Conservation (phyloP, 2,888 invertebrate species). For the Parthenolecanium corni region DNA sequence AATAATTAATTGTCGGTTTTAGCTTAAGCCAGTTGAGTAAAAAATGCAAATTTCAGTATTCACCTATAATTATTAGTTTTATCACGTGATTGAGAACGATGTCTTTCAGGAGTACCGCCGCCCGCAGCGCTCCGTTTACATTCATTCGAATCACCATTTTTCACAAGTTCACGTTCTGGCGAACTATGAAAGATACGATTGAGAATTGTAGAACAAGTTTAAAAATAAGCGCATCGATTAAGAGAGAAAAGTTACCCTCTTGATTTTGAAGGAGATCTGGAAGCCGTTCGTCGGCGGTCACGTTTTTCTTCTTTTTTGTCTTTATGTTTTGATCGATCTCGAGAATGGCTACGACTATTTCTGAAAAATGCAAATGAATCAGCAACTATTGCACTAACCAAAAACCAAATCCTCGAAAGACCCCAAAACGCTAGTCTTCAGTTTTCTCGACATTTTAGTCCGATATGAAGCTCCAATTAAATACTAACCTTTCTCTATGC, state of each 20-base stretch:
- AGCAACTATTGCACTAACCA: background rate
- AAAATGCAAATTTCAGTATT: background rate
- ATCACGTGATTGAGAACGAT: conserved; percentile 6
- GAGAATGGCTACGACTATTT: conserved; percentile 36
- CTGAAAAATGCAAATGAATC: conserved; percentile 32
- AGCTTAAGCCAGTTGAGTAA: background rate
- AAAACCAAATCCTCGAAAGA: too few species aligned
- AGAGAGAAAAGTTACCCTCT: background rate
- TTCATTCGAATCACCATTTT: conserved; percentile 18
- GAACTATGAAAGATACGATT: background rate
- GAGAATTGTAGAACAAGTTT: background rate
- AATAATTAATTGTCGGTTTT: conserved; percentile 1
- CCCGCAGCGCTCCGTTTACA: background rate
- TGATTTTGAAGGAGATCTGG: conserved; percentile 17
- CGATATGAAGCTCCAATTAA: too few species aligned
- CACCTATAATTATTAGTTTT: conserved; percentile 13
- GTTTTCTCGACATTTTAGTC: background rate
- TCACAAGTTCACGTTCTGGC: conserved; percentile 1
- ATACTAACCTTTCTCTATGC: conserved; percentile 36
- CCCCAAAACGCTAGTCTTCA: too few species aligned
- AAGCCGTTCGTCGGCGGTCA: conserved; percentile 34
- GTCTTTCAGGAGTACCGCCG: background rate
- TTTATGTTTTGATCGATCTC: conserved; percentile 33
- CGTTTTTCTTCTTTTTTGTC: conserved; percentile 38
- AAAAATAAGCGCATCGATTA: background rate